These are phyloP conservation scores for Lasius fuliginosus DNA, from an alignment of 2,888 invertebrate genomes.

Conservation along the genomic window DNA sequence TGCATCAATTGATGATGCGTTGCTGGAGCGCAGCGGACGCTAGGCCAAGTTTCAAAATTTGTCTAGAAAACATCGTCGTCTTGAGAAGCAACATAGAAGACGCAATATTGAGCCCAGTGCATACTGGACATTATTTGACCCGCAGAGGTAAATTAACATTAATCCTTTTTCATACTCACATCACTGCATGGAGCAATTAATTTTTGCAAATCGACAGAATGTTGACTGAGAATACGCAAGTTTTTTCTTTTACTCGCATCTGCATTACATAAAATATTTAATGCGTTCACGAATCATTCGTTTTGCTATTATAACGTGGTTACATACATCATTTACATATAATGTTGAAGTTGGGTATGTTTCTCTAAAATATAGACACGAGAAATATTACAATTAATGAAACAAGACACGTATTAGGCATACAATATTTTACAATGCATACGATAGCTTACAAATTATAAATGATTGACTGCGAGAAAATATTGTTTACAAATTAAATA, in stretches of 20 bases:
- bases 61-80: slow-evolving; percentile 88
- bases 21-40: slow-evolving; percentile 96
- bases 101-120: slow-evolving; percentile 81
- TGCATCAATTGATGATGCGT: slow-evolving; percentile 94
- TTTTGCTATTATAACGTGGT: neutral
- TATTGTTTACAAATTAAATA: neutral
- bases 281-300: neutral
- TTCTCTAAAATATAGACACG: neutral
- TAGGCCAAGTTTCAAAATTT: slow-evolving; percentile 95
- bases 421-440: neutral
- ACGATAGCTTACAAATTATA: neutral
- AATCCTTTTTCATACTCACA: slow-evolving; percentile 4
- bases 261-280: slow-evolving; percentile 1
- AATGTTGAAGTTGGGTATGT: neutral
- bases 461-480: slow-evolving; percentile 10
- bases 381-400: neutral
- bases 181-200: slow-evolving; percentile 33
- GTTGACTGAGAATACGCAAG: slow-evolving; percentile 14
- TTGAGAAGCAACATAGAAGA: slow-evolving; percentile 82
- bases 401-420: neutral
- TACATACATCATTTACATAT: slow-evolving; percentile 5
- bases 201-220: slow-evolving; percentile 7
- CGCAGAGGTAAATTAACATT: slow-evolving; percentile 77
- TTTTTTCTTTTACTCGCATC: neutral
- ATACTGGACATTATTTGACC: slow-evolving; percentile 83